Base-by-base conservation (phyloP, 2,888 invertebrate genomes). In the Cecidostiba fungosa region DNA sequence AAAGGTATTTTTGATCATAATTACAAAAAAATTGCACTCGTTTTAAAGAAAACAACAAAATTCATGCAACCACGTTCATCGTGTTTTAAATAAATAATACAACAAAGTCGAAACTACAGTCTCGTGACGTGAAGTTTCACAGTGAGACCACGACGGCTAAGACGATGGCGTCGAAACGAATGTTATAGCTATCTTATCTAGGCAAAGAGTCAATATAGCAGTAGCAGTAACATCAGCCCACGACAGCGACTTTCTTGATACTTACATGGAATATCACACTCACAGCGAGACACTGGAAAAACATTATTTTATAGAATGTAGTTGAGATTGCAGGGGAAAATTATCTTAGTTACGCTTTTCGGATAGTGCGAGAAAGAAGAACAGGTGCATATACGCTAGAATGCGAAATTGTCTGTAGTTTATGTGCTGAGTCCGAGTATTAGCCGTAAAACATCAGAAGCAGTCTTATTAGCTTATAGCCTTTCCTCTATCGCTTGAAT, bases 101-200 rank as follows among this genome's bases (percentile, higher is more conserved):
- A 26, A 23, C 23, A n/a, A 26, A n/a, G 10, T 62, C 62, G 6
- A 23, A 62, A 1, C 10, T 62, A 62, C 19, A 23, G 62, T 23
- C 62, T 62, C 62, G 50, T 50, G 50, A 62, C 62, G 62, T 10
- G 26, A 26, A 8, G 66, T 14, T 14, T 66, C 23, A 66, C n/a
- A 29, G 66, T 16, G 5, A n/a, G 5, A n/a, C 54, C 0, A 14
- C 26, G n/a, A 12, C 12, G 66, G 14, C 66, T 14, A 23, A n/a
- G 26, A 8, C 19, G 19, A n/a, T 12, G 62, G 26, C 62, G 23
- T 62, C 62, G 62, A 62, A 62, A 26, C 26, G 62, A 62, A 66
- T 16, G 23, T 66, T 66, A 14, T 66, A 26, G 62, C 19, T 66
- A 66, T 66, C 66, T 66, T 66, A 66, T 66, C 66, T 66, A 66